Conservation (phyloP, 1,140 invertebrate genomes). For the Diprion similis region DNA sequence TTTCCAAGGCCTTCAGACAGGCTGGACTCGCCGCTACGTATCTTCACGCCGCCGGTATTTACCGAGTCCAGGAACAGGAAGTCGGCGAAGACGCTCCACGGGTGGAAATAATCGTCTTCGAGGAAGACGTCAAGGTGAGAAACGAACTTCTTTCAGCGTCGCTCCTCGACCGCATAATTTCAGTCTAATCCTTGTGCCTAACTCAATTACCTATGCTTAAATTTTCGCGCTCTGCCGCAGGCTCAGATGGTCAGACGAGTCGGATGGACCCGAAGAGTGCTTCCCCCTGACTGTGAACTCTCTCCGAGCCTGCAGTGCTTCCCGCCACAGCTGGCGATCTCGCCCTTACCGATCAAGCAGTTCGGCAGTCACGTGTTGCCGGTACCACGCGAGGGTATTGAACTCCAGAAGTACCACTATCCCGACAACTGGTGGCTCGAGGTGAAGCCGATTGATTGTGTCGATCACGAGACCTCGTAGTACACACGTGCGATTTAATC, state of each 20-base stretch:
- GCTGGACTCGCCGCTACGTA: constrained; percentile 47
- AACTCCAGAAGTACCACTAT: constrained; percentile 71
- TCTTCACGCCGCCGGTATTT: constrained; percentile 46
- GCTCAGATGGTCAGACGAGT: constrained; percentile 61
- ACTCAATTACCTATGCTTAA: too few species aligned
- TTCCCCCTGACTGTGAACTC: constrained; percentile 66
- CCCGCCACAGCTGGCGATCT: constrained; percentile 62
- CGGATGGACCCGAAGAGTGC: constrained; percentile 65
- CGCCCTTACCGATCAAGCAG: constrained; percentile 60
- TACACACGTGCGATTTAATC: not conserved
- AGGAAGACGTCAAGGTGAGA: constrained; percentile 47
- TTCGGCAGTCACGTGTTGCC: constrained; percentile 62
- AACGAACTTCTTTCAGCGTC: too few species aligned
- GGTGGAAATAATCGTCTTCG: constrained; percentile 47
- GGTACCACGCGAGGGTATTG: constrained; percentile 66
- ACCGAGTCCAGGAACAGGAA: constrained; percentile 47
- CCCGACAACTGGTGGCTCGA: constrained; percentile 70
- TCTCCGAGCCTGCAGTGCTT: constrained; percentile 64
- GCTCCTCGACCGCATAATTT: too few species aligned
- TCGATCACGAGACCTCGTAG: constrained; percentile 28
- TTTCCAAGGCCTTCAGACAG: constrained; percentile 50
- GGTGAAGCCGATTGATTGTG: constrained; percentile 61
- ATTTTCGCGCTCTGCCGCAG: constrained; percentile 30
- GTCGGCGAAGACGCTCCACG: constrained; percentile 44
- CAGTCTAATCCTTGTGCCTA: too few species aligned